phyloP scores from a whole-genome alignment of 2,888 invertebrate genomes.

The Caenorhabditis parvicauda region DNA sequence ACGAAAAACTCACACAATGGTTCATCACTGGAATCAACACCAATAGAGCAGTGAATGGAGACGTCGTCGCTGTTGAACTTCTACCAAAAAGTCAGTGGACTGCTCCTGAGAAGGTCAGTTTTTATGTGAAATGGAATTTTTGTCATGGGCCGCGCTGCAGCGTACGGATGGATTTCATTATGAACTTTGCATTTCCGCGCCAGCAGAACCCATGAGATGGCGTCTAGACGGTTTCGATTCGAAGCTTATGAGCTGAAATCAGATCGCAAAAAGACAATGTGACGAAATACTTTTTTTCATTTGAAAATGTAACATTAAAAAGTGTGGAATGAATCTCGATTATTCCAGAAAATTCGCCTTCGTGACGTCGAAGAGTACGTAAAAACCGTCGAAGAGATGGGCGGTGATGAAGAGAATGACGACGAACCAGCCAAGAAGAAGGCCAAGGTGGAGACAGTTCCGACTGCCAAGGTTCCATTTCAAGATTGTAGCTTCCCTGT shows the following conservation, averaged over 20 bases:
- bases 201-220: too few species aligned
- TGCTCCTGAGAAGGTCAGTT: slow-evolving; percentile 68
- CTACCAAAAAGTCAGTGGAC: slow-evolving; percentile 87
- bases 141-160: too few species aligned
- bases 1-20: slow-evolving; percentile 67
- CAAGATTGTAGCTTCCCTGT: too few species aligned
- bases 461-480: slow-evolving; percentile 71
- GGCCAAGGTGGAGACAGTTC: slow-evolving; percentile 60
- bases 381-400: slow-evolving; percentile 42
- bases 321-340: too few species aligned
- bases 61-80: slow-evolving; percentile 85
- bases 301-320: neutral
- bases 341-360: slow-evolving; percentile 22
- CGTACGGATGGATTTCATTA: too few species aligned
- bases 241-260: too few species aligned
- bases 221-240: too few species aligned
- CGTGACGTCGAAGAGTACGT: slow-evolving; percentile 42
- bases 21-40: slow-evolving; percentile 72
- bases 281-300: neutral
- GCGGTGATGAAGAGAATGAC: slow-evolving; percentile 42
- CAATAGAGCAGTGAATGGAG: slow-evolving; percentile 89
- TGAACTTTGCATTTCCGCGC: too few species aligned
- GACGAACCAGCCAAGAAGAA: slow-evolving; percentile 40
- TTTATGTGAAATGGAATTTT: neutral
- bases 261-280: neutral